These are phyloP conservation scores for Nycticebus coucang DNA, from an alignment of 2,113 vertebrate species.

Conservation along the genomic window DNA sequence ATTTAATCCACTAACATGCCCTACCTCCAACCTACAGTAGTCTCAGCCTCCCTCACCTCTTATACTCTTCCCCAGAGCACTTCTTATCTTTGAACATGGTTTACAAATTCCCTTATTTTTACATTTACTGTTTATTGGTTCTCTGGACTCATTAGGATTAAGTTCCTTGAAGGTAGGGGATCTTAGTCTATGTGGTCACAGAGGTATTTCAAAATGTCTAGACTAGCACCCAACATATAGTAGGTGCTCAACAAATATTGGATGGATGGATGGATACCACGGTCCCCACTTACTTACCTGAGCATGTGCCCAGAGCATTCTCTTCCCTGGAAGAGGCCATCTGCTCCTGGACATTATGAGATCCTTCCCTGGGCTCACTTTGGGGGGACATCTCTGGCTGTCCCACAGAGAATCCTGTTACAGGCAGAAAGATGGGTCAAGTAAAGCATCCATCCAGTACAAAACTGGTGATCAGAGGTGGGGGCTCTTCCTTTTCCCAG, in stretches of 20 bases:
- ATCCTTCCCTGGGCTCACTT: slow-evolving; percentile 58
- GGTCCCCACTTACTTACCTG: slow-evolving; percentile 49
- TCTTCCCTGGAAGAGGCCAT: slow-evolving; percentile 44
- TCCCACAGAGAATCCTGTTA: slow-evolving; percentile 70
- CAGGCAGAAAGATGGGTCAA: neutral
- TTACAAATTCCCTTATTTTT: neutral
- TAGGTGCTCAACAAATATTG: neutral
- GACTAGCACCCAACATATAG: neutral
- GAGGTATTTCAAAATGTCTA: neutral
- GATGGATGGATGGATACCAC: neutral
- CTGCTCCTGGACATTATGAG: slow-evolving; percentile 38
- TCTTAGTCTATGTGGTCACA: neutral
- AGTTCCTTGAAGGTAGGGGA: neutral
- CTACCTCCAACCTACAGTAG: neutral
- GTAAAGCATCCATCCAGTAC: neutral
- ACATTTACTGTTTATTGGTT: neutral
- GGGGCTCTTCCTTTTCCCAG: neutral
- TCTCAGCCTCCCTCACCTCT: neutral
- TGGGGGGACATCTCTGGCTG: slow-evolving; percentile 68
- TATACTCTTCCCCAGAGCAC: neutral
- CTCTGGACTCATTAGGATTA: neutral
- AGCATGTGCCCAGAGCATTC: neutral
- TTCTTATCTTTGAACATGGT: neutral
- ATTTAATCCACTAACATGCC: neutral
- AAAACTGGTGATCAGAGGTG: neutral